phyloP scores from a whole-genome alignment of 2,797 vertebrate species.

The Peromyscus eremicus region DNA sequence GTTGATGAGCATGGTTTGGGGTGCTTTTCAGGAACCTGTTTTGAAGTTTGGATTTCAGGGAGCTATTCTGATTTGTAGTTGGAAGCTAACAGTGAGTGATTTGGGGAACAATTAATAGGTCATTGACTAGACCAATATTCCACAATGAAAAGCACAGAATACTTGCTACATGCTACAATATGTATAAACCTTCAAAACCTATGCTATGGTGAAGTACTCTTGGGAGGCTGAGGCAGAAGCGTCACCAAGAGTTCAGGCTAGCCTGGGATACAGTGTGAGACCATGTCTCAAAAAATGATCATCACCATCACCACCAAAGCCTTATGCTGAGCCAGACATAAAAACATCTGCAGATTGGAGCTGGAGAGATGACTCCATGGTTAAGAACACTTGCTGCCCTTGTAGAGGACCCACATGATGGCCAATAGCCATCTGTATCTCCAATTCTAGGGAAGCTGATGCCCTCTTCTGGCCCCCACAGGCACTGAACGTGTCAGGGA shows the following conservation, averaged over 20 bases:
- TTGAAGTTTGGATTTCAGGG: neutral
- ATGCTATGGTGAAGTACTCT: neutral
- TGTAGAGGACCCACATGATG: too few species aligned
- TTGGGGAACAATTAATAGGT: neutral
- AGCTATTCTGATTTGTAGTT: neutral
- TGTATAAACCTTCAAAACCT: neutral
- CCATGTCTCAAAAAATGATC: too few species aligned
- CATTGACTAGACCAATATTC: neutral
- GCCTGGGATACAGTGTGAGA: neutral
- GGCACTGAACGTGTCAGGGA: too few species aligned
- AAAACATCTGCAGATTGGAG: neutral
- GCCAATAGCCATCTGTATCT: too few species aligned
- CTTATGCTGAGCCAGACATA: slow-evolving; percentile 12
- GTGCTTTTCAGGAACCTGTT: neutral
- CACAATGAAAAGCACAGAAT: neutral
- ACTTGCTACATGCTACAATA: neutral
- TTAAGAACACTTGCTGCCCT: too few species aligned
- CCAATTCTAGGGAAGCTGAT: too few species aligned
- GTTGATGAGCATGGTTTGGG: neutral
- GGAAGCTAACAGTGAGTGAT: neutral
- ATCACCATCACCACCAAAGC: neutral
- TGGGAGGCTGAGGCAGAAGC: neutral
- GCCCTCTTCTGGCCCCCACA: too few species aligned
- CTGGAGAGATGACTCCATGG: neutral
- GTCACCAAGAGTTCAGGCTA: neutral